A percentile compares a stretch with the other conserved stretches of the same genome.
Evolutionary conservation across 2,797 vertebrate species (phyloP).

Genomic region (Lindbergichthys nudifrons): DNA sequence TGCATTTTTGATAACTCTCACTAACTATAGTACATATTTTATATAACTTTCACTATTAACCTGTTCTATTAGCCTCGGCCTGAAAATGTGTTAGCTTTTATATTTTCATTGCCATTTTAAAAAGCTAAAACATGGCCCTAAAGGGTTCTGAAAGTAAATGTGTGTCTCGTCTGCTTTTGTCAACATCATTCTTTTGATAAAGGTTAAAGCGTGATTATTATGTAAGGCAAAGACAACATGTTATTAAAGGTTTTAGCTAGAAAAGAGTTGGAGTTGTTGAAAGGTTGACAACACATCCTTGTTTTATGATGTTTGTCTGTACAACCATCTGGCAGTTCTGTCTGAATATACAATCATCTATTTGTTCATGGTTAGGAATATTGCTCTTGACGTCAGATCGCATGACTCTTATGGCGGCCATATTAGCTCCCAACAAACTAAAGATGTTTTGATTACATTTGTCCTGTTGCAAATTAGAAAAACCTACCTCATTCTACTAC

Average conservation of each 20-base stretch:
- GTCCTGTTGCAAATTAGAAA: no score
- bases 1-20: background rate
- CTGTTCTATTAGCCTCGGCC: background rate
- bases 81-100: background rate
- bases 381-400: background rate
- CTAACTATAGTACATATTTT: background rate
- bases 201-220: background rate
- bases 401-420: no score
- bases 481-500: no score
- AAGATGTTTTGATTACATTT: no score
- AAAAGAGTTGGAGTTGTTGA: background rate
- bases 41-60: background rate
- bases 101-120: background rate
- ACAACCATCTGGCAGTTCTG: background rate
- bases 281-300: background rate
- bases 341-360: constrained; percentile 22
- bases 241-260: background rate
- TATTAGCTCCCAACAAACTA: no score
- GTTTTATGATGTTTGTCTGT: background rate
- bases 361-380: constrained; percentile 37
- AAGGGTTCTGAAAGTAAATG: background rate
- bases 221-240: constrained; percentile 1
- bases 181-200: background rate
- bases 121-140: background rate
- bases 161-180: background rate